A percentile compares a stretch with the other conserved stretches of the same genome.
Evolutionary conservation across 2,113 vertebrate genomes (phyloP).

Genomic region (Gila orcuttii): DNA sequence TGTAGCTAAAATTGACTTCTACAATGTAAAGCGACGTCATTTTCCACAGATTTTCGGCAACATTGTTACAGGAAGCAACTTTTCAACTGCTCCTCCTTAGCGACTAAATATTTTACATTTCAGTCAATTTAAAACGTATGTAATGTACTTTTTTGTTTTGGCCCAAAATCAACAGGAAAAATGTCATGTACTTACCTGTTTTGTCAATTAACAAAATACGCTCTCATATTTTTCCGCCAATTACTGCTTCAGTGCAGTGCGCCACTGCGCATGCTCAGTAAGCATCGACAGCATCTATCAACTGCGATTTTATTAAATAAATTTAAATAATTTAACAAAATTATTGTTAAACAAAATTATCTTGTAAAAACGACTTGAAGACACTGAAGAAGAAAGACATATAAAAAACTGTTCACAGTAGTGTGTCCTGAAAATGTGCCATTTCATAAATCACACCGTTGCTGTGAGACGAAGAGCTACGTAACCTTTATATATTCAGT

Average conservation of each 20-base stretch:
- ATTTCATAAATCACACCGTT: constrained; percentile 35
- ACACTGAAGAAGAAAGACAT: neutral
- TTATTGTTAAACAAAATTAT: no score
- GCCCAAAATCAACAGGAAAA: neutral
- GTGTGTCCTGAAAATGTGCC: neutral
- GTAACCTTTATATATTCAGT: constrained; percentile 30
- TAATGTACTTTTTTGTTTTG: neutral
- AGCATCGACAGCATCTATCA: neutral
- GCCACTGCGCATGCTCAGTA: constrained; percentile 34
- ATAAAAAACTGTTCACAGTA: neutral
- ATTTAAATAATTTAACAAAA: neutral
- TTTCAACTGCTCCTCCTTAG: no score
- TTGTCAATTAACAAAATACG: neutral
- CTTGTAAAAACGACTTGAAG: neutral
- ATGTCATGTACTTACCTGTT: neutral
- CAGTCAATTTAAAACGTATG: neutral
- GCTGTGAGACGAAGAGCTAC: constrained; percentile 21
- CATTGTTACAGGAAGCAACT: neutral
- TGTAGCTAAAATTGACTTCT: neutral
- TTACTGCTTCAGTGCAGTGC: neutral
- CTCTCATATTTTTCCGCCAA: neutral
- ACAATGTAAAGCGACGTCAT: neutral
- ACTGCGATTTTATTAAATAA: neutral
- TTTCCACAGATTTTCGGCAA: neutral
- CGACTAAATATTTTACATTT: neutral